A percentile compares a stretch with the other conserved stretches of the same genome.
Conservation (phyloP, 2,113 vertebrate species). For the Alethe castanea region DNA sequence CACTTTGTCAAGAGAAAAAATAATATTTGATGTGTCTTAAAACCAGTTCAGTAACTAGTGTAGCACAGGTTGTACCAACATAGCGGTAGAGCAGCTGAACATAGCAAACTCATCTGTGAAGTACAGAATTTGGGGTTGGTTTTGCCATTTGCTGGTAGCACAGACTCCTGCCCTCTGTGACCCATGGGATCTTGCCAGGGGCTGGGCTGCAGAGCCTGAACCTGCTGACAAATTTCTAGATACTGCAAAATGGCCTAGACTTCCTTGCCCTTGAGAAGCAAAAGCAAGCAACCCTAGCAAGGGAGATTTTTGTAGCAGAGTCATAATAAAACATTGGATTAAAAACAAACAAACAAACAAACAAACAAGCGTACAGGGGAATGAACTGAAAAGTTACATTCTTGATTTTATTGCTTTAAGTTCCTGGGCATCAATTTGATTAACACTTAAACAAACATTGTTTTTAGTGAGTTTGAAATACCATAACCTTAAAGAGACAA, state of each 20-base stretch:
- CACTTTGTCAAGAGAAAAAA: neutral
- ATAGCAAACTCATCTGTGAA: neutral
- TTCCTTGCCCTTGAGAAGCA: neutral
- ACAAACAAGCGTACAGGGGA: neutral
- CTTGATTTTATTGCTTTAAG: neutral
- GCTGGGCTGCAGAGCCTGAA: neutral
- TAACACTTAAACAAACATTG: neutral
- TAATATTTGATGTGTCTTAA: neutral
- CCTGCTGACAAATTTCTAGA: neutral
- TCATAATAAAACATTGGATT: neutral
- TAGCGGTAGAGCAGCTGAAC: neutral
- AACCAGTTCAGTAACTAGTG: neutral
- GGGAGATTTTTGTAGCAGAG: neutral
- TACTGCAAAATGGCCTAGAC: neutral
- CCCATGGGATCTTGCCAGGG: neutral
- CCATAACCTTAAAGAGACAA: neutral
- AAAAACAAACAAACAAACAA: neutral
- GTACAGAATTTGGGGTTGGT: neutral
- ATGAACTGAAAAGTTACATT: neutral
- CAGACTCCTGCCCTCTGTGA: neutral
- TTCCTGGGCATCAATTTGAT: neutral
- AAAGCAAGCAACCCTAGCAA: neutral
- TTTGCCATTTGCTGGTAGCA: accelerated
- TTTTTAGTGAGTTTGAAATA: neutral
- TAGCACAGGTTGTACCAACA: accelerated